Percentiles rank a stretch among this genome's conserved stretches.
Conservation (phyloP, 1,140 invertebrate species). For the Drosophila sucinea region DNA sequence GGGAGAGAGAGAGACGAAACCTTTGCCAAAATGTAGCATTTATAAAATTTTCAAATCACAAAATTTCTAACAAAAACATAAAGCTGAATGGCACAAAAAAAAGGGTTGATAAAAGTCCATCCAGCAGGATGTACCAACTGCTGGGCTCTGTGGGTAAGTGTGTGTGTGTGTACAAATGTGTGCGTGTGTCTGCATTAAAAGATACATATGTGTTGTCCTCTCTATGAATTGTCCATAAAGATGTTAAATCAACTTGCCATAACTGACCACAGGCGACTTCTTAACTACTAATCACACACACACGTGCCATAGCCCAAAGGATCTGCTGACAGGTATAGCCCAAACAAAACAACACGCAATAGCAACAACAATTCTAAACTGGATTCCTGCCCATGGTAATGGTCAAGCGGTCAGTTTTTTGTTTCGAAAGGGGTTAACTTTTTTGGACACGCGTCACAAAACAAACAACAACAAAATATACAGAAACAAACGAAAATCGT, state of each 20-base stretch:
- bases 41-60: slow-evolving; percentile 69
- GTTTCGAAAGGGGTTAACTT: slow-evolving; percentile 2
- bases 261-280: slow-evolving; percentile 55
- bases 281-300: slow-evolving; percentile 44
- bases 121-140: slow-evolving; percentile 43
- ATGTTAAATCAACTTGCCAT: slow-evolving; percentile 40
- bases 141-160: slow-evolving; percentile 14
- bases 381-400: slow-evolving; percentile 46
- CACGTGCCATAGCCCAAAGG: slow-evolving; percentile 53
- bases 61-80: slow-evolving; percentile 69
- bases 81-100: slow-evolving; percentile 48
- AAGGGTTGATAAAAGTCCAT: slow-evolving; percentile 58
- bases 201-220: neutral
- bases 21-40: slow-evolving; percentile 78
- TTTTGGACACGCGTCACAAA: slow-evolving; percentile 53
- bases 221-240: slow-evolving; percentile 26
- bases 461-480: slow-evolving; percentile 42
- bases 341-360: neutral
- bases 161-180: neutral
- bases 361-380: slow-evolving; percentile 40
- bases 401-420: slow-evolving; percentile 58
- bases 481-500: slow-evolving; percentile 25
- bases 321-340: slow-evolving; percentile 38
- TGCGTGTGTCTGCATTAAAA: neutral
- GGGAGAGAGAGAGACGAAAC: slow-evolving; percentile 6